Evolutionary conservation across 2,113 vertebrate genomes (phyloP), one percentile per base, ranked within the genome.

Genomic region (Scortum barcoo): DNA sequence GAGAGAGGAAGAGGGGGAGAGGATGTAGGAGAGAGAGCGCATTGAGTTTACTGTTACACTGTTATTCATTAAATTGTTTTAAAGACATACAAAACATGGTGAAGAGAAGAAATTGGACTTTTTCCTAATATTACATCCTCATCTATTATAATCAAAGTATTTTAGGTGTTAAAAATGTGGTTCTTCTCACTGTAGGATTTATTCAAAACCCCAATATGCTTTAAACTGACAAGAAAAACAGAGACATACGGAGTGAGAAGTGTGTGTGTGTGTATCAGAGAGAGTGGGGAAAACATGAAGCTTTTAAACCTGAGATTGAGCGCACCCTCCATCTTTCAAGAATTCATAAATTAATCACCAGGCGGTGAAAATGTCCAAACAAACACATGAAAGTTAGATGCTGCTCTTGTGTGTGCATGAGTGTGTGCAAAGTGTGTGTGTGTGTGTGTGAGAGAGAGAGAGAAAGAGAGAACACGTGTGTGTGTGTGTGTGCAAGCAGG

Each of bases 291-390:
- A 84, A 86, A 82, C 74, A 86, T 72, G 58, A 79, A 71, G 94
- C 95, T 96, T 88, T 95, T 94, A 96, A 95, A 95, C 84, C 86
- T 89, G 89, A 89, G 87, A 90, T 80, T 88, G 84, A 85, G 76
- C 68, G 56, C 76, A 83, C 72, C 63, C 86, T 81, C 80, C 30
- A 78, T 85, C 88, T 94, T 90, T 88, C 81, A 82, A 92, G 86
- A 88, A 89, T 91, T 92, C 90, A 93, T 93, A 93, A 94, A 94
- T 93, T 90, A 93, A 92, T 85, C 89, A 92, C 58, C 63, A 90
- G 86, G 88, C 80, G n/a, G 90, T 78, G 84, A 90, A 93, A 89
- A 85, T 89, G 91, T 91, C 86, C 91, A 95, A 95, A 94, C 89
- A 92, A 83, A 88, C 87, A 93, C 88, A 92, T 90, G 90, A 93